Percentiles rank a stretch among this genome's conserved stretches.
These are phyloP conservation scores for Suncus etruscus DNA, from an alignment of 2,113 vertebrate species.

Conservation along the genomic window DNA sequence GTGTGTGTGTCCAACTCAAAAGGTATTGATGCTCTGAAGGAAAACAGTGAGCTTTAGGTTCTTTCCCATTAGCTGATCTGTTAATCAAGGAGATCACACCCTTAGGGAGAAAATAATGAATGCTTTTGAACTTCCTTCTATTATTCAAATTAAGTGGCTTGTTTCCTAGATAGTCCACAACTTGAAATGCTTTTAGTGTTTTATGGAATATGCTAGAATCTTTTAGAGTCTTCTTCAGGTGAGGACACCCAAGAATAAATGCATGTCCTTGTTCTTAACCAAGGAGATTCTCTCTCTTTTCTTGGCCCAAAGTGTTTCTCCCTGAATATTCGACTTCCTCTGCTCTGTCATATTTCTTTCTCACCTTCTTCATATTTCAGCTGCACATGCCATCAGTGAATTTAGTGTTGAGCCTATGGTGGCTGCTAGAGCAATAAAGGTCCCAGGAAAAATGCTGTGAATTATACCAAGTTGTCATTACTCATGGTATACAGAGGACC, in stretches of 20 bases:
- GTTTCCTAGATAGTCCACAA: slow-evolving; percentile 35
- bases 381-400: neutral
- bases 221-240: neutral
- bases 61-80: slow-evolving; percentile 32
- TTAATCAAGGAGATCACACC: slow-evolving; percentile 53
- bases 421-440: neutral
- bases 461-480: neutral
- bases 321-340: neutral
- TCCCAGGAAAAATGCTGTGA: slow-evolving; percentile 31
- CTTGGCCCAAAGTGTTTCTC: neutral
- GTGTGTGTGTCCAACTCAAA: slow-evolving; percentile 63
- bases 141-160: slow-evolving; percentile 44
- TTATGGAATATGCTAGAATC: slow-evolving; percentile 41
- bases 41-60: slow-evolving; percentile 38
- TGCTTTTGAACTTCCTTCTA: slow-evolving; percentile 51
- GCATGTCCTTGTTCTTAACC: neutral
- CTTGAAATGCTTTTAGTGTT: slow-evolving; percentile 43
- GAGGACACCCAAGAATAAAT: neutral
- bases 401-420: neutral
- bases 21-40: slow-evolving; percentile 47
- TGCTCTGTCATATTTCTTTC: neutral
- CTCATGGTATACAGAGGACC: neutral
- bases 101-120: slow-evolving; percentile 44
- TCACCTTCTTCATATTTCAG: slow-evolving; percentile 56
- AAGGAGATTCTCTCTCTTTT: neutral